phyloP scores from a whole-genome alignment of 2,888 invertebrate species.

The Eupithecia insigniata region DNA sequence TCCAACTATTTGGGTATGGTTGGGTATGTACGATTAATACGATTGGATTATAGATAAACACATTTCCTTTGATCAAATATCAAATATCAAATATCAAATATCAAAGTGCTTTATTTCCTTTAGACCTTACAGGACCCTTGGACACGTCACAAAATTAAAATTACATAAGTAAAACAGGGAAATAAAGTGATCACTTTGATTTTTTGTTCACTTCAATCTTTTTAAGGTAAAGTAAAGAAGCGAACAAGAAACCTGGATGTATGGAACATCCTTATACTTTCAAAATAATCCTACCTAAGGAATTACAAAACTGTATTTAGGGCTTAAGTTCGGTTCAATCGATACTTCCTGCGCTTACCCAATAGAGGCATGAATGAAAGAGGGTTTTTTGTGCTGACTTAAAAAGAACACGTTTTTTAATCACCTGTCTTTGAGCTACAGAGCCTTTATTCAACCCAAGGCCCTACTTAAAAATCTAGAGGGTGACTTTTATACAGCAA shows the following conservation, averaged over 20 bases:
- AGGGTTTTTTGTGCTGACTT: not conserved
- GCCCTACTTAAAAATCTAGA: not conserved
- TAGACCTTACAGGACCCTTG: too few species aligned
- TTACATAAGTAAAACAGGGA: too few species aligned
- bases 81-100: too few species aligned
- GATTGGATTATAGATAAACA: not conserved
- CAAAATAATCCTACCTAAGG: not conserved
- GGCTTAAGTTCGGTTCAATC: not conserved
- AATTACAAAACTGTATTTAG: not conserved
- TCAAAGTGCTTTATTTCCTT: too few species aligned
- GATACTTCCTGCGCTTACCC: not conserved
- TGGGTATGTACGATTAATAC: not conserved
- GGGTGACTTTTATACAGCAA: too few species aligned
- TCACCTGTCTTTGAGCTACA: not conserved
- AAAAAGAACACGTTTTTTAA: conserved; percentile 1
- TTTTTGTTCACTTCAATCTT: too few species aligned
- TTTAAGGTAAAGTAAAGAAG: too few species aligned
- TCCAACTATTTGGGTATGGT: not conserved
- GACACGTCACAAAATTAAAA: too few species aligned
- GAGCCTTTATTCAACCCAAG: conserved; percentile 4
- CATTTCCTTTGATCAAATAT: too few species aligned
- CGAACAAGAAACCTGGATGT: too few species aligned
- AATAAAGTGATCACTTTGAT: too few species aligned
- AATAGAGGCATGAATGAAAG: not conserved
- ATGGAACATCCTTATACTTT: not conserved